phyloP scores from a whole-genome alignment of 2,888 invertebrate species.

The Stomorhina lunata region DNA sequence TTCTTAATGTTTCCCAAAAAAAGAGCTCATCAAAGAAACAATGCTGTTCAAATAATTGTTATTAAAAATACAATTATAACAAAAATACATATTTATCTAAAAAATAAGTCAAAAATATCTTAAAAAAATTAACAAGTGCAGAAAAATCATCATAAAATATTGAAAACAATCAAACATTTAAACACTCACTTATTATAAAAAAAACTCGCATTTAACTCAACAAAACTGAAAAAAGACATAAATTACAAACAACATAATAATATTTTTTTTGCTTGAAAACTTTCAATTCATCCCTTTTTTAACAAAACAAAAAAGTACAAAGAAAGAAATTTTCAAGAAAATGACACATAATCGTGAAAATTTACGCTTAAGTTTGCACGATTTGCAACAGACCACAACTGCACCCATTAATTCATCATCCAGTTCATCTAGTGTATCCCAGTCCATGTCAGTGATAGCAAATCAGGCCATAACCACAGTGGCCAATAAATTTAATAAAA shows the following conservation, averaged over 20 bases:
- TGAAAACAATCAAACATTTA: constrained; percentile 42
- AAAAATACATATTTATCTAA: background rate
- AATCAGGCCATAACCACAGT: constrained; percentile 72
- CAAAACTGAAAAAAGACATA: constrained; percentile 38
- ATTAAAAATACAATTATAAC: constrained; percentile 39
- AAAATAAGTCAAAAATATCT: constrained; percentile 14
- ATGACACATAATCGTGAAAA: constrained; percentile 79
- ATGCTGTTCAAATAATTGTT: constrained; percentile 68
- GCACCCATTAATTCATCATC: constrained; percentile 70
- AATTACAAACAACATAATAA: constrained; percentile 18
- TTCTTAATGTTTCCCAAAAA: background rate
- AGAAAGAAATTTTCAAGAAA: constrained; percentile 29
- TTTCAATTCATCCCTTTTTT: background rate
- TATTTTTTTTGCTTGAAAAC: no score
- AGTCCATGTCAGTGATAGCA: constrained; percentile 74
- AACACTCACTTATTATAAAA: constrained; percentile 14
- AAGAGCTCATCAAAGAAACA: constrained; percentile 70
- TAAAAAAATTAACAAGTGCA: constrained; percentile 14
- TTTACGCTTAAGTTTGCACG: constrained; percentile 78
- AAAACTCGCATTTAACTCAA: constrained; percentile 14
- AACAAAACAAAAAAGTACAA: constrained; percentile 3
- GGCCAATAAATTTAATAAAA: constrained; percentile 72
- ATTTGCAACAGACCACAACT: constrained; percentile 72
- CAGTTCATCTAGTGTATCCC: constrained; percentile 73
- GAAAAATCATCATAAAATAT: constrained; percentile 22